phyloP scores from a whole-genome alignment of 2,888 invertebrate species.

The Nyleta sp. region DNA sequence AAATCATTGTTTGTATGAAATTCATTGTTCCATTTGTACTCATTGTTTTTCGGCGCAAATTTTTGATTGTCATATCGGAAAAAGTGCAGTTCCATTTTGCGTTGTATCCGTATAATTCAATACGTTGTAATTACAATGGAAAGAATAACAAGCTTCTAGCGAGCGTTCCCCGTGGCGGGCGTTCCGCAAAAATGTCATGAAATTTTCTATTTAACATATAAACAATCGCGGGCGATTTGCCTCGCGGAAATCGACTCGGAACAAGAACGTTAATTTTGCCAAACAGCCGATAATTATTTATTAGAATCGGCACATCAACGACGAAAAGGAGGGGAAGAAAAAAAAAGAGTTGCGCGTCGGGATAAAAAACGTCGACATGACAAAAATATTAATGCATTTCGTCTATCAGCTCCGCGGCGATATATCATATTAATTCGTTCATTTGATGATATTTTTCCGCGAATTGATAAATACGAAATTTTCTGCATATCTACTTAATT shows the following conservation, averaged over 20 bases:
- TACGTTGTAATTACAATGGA: constrained; percentile 50
- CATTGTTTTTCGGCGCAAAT: constrained; percentile 45
- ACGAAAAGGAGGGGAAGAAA: too few species aligned
- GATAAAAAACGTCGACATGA: background rate
- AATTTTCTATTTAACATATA: constrained; percentile 8
- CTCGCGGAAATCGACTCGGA: too few species aligned
- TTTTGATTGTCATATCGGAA: constrained; percentile 55
- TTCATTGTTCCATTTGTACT: constrained; percentile 48
- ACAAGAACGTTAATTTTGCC: too few species aligned
- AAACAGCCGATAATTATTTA: too few species aligned
- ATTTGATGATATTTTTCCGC: constrained; percentile 2
- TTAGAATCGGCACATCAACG: too few species aligned
- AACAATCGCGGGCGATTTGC: constrained; percentile 1
- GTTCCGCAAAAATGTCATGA: constrained; percentile 20
- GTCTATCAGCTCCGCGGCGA: too few species aligned
- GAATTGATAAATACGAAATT: constrained; percentile 20
- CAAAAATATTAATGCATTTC: constrained; percentile 11
- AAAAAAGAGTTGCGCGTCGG: background rate
- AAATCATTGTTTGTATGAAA: constrained; percentile 44
- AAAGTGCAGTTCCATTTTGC: constrained; percentile 40
- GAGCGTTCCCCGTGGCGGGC: constrained; percentile 7
- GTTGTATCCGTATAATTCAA: constrained; percentile 45
- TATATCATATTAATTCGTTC: constrained; percentile 17
- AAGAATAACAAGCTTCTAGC: constrained; percentile 45
- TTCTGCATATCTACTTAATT: constrained; percentile 28